A percentile compares a stretch with the other conserved stretches of the same genome.
These are phyloP conservation scores for Tuberolachnus salignus DNA, from an alignment of 2,888 invertebrate genomes.

Conservation along the genomic window DNA sequence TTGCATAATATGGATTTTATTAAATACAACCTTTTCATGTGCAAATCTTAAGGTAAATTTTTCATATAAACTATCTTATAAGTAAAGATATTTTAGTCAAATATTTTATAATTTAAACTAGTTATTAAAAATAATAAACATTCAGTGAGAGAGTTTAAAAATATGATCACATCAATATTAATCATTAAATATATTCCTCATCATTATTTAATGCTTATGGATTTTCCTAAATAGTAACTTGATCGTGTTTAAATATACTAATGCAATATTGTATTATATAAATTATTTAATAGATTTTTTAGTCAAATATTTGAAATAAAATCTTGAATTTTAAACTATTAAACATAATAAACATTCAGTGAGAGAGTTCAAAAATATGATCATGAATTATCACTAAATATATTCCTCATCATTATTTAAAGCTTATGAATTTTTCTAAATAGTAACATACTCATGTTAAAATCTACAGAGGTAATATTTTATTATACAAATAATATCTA, in stretches of 20 bases:
- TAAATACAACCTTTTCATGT: no score
- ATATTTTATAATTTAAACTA: no score
- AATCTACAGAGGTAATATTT: no score
- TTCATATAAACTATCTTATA: no score
- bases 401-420: constrained; percentile 22
- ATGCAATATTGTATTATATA: background rate
- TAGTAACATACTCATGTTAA: no score
- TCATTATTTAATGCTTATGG: background rate
- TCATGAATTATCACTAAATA: constrained; percentile 23
- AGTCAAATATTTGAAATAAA: no score
- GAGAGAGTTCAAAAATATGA: constrained; percentile 41
- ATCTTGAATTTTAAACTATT: background rate
- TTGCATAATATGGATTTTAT: background rate
- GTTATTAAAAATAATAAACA: background rate
- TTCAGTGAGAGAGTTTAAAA: constrained; percentile 28
- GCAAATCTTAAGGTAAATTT: no score
- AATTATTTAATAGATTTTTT: no score
- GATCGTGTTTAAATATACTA: no score
- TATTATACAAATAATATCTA: no score
- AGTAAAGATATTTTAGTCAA: no score
- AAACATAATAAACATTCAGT: constrained; percentile 1
- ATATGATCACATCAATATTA: background rate
- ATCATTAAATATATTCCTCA: background rate
- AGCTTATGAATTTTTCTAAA: background rate
- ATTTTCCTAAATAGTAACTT: no score